Evolutionary conservation across 1,140 invertebrate species (phyloP), one percentile per base, ranked within the genome.

Genomic region (Drosophila bocqueti): DNA sequence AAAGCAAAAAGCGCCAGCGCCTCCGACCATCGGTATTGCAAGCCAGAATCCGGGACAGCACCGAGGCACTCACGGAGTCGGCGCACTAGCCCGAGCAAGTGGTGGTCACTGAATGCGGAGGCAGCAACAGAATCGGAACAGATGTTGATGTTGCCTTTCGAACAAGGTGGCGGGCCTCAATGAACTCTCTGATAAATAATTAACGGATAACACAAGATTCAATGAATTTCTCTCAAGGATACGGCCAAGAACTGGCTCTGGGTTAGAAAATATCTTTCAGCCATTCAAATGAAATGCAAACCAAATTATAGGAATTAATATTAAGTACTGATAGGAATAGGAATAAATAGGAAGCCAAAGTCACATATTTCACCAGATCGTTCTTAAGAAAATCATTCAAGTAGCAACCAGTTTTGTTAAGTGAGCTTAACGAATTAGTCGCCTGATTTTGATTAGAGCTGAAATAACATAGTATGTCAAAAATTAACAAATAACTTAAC

Each of bases 1-100:
- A 83, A 69, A 83, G 76, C 67, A 64, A 68, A 68, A 74, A 83
- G 83, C 69, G 66, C 64, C 79, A 81, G 74, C 79, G 63, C 73
- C 73, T 76, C 74, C 46, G 62, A 76, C 50, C 26, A 34, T 72
- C 29, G 40, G 63, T 43, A 18, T 13, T 40, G 40, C 52, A 62
- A 66, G 76, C 60, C 58, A 71, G 67, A 81, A 90, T 90, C 85
- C 85, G 85, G 85, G 85, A 79, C 82, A 72, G 54, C 36, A 69
- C 36, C 46, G 26, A 66, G 52, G 46, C 46, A 64, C 68, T 89
- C 83, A 54, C 81, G 9, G 69, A 72, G 81, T 67, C 71, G 64
- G 67, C 85, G 85, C 79, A 67, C n/a, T 79, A 29, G 10, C 13
- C 42, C 43, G 72, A 79, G 83, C 83, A 86, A 86, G 76, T 80